Evolutionary conservation across 1,140 invertebrate species (phyloP).

Genomic region (Drusus annulatus): DNA sequence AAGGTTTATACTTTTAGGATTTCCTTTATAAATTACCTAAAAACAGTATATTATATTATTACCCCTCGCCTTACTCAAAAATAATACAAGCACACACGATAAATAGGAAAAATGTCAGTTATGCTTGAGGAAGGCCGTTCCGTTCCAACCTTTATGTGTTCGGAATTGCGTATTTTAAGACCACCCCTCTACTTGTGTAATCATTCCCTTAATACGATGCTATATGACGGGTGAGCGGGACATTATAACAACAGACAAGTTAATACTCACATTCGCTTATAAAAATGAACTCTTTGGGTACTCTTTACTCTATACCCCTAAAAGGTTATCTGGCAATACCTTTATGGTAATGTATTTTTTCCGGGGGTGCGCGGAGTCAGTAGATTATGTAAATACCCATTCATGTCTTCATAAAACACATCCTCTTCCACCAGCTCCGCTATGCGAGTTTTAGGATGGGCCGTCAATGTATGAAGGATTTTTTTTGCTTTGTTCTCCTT

Average conservation of each 20-base stretch:
- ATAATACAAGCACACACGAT: too few species aligned
- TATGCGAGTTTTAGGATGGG: too few species aligned
- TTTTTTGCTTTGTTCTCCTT: too few species aligned
- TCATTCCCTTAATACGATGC: neutral
- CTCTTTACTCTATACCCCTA: neutral
- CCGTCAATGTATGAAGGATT: too few species aligned
- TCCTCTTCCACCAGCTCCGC: neutral
- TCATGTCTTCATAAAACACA: slow-evolving; percentile 31
- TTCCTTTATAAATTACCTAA: too few species aligned
- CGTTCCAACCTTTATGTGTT: neutral
- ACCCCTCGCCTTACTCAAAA: too few species aligned
- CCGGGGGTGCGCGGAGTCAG: neutral
- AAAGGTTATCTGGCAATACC: slow-evolving; percentile 47
- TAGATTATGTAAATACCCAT: slow-evolving; percentile 41
- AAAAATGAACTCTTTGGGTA: slow-evolving; percentile 28
- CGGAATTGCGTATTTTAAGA: too few species aligned
- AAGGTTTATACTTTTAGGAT: too few species aligned
- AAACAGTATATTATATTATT: too few species aligned
- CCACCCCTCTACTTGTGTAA: neutral
- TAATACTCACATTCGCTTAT: slow-evolving; percentile 17
- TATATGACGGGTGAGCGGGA: neutral
- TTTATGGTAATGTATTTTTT: slow-evolving; percentile 46
- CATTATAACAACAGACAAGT: neutral
- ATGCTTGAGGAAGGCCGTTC: neutral
- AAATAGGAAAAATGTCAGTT: neutral